These are phyloP conservation scores for Epistrophe grossulariae DNA, from an alignment of 2,888 invertebrate species.

Conservation along the genomic window DNA sequence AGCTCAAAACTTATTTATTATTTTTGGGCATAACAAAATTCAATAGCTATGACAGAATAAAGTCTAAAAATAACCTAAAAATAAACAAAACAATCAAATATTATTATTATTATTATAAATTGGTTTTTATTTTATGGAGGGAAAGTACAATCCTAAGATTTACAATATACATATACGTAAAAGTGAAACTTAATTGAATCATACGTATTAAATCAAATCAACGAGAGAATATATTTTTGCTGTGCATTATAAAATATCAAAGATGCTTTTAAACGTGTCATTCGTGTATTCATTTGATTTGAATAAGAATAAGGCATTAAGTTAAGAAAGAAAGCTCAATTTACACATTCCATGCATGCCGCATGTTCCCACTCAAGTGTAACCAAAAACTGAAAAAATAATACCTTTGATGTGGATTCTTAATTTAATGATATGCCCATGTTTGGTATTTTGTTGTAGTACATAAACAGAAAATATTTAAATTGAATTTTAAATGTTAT, in stretches of 20 bases:
- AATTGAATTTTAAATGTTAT: neutral
- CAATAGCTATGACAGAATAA: neutral
- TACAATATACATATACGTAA: too few species aligned
- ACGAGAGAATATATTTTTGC: slow-evolving; percentile 17
- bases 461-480: neutral
- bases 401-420: neutral
- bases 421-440: neutral
- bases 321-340: slow-evolving; percentile 63
- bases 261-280: slow-evolving; percentile 34
- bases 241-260: slow-evolving; percentile 4
- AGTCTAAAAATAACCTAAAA: neutral
- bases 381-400: neutral
- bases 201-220: slow-evolving; percentile 62
- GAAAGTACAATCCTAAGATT: slow-evolving; percentile 60
- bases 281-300: slow-evolving; percentile 47
- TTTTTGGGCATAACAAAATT: neutral
- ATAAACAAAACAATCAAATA: too few species aligned
- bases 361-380: slow-evolving; percentile 50
- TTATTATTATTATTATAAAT: neutral
- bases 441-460: neutral
- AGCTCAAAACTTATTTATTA: neutral
- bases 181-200: slow-evolving; percentile 73
- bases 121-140: neutral
- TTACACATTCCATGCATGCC: slow-evolving; percentile 54
- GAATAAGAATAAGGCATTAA: slow-evolving; percentile 51